Percentiles rank a stretch among this genome's conserved stretches.
phyloP scores from a whole-genome alignment of 1,140 invertebrate genomes.

The Vollenhovia emeryi region DNA sequence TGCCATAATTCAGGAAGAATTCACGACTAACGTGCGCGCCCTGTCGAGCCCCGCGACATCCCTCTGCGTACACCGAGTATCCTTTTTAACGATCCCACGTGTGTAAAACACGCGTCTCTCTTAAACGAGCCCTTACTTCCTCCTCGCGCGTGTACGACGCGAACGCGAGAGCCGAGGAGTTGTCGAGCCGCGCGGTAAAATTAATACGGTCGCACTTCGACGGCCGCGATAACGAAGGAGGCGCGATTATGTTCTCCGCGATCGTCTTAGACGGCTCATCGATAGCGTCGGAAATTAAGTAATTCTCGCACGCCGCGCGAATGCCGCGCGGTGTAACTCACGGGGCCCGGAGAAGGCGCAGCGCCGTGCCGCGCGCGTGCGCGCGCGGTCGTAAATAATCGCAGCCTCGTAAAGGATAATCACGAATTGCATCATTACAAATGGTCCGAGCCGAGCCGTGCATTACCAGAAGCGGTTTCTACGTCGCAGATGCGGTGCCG shows the following conservation, averaged over 20 bases:
- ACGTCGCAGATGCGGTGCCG: slow-evolving; percentile 41
- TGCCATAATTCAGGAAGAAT: slow-evolving; percentile 69
- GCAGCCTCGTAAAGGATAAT: slow-evolving; percentile 64
- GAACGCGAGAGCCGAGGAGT: neutral
- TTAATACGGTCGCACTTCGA: slow-evolving; percentile 12
- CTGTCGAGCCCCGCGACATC: slow-evolving; percentile 50
- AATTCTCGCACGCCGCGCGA: slow-evolving; percentile 25
- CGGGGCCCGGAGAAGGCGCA: slow-evolving; percentile 20
- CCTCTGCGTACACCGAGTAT: slow-evolving; percentile 12
- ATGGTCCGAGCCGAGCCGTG: slow-evolving; percentile 44
- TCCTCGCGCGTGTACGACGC: neutral
- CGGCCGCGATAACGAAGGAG: neutral
- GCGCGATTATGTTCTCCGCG: neutral
- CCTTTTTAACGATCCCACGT: slow-evolving; percentile 61
- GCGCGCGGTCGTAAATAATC: slow-evolving; percentile 66
- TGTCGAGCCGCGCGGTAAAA: slow-evolving; percentile 4
- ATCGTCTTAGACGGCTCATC: slow-evolving; percentile 13
- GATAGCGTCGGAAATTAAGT: slow-evolving; percentile 55
- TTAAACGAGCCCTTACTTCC: slow-evolving; percentile 58
- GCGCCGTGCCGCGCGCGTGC: neutral
- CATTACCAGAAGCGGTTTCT: slow-evolving; percentile 64
- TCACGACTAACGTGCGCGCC: slow-evolving; percentile 56
- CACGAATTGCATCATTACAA: slow-evolving; percentile 66
- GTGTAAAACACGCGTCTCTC: slow-evolving; percentile 49
- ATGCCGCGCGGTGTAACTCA: slow-evolving; percentile 27